These are phyloP conservation scores for Leptosomus discolor DNA, from an alignment of 2,113 vertebrate species.

Conservation along the genomic window DNA sequence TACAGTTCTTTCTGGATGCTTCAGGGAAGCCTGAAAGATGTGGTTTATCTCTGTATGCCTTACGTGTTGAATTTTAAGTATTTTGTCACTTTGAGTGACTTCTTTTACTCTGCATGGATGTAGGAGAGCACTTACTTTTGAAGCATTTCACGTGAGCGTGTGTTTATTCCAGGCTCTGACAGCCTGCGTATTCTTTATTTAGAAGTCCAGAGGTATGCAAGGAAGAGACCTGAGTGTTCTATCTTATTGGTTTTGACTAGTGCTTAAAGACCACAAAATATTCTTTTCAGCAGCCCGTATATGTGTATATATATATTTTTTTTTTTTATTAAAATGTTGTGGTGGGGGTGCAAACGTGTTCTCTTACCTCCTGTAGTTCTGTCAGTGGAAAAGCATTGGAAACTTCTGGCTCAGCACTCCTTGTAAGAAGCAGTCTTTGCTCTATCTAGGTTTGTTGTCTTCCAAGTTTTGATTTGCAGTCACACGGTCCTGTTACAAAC, in stretches of 20 bases:
- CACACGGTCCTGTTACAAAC: neutral
- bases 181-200: conserved; percentile 1
- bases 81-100: neutral
- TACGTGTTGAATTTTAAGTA: neutral
- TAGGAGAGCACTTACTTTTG: neutral
- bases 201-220: neutral
- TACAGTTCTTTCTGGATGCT: neutral
- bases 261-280: neutral
- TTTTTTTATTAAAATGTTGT: neutral
- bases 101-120: neutral
- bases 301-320: neutral
- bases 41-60: neutral
- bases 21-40: neutral
- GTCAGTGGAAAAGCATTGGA: neutral
- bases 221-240: neutral
- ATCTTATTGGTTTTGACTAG: neutral
- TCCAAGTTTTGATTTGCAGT: neutral
- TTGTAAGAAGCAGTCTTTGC: rapidly evolving
- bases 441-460: neutral
- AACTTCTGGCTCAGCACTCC: neutral
- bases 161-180: conserved; percentile 1
- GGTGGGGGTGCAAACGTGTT: neutral
- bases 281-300: neutral
- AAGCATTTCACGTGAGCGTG: neutral
- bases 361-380: neutral